Evolutionary conservation across 2,797 vertebrate genomes (phyloP), one percentile per base, ranked within the genome.

Genomic region (Sciurus carolinensis): DNA sequence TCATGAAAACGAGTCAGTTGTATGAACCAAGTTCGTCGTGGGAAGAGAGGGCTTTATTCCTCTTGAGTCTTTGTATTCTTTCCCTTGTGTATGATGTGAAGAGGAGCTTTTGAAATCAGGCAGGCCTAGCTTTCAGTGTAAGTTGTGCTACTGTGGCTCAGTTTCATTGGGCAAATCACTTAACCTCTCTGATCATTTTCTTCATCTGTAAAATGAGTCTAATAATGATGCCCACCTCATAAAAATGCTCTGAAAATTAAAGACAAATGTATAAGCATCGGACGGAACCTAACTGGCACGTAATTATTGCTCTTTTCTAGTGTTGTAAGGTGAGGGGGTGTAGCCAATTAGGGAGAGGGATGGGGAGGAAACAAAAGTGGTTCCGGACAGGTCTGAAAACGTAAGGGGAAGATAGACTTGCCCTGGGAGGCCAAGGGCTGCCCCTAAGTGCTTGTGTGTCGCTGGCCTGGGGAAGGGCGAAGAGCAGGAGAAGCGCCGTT

Each of bases 231-330:
- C 10, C 30, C 17, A 81, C 15, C 13, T 82, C 44, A 57, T 15
- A 67, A 57, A 83, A n/a, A 44, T 84, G n/a, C 26, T 75, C 52
- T 72, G 62, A 64, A 69, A 92, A 80, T 54, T 86, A 64, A 95
- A 77, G 75, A 83, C 47, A 44, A 57, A 77, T 64, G 4, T 42
- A 10, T 1, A 79, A 71, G 47, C 59, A 59, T 57, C 20, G 69
- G 24, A 33, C 20, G 69, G 24, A 33, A 75, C 1, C 52, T 3
- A 3, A 18, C 7, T 30, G 28, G 18, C 54, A 57, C 8, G 20
- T 14, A 59, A 52, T n/a, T 42, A 14, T 59, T 17, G 12, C 28
- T 94, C 20, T 79, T 69, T 54, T 20, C 44, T 5, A 73, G 6
- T 22, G 24, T 66, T 77, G 77, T 66, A 76, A 90, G 77, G 17